phyloP scores from a whole-genome alignment of 2,888 invertebrate species.

The Beris morrisii region DNA sequence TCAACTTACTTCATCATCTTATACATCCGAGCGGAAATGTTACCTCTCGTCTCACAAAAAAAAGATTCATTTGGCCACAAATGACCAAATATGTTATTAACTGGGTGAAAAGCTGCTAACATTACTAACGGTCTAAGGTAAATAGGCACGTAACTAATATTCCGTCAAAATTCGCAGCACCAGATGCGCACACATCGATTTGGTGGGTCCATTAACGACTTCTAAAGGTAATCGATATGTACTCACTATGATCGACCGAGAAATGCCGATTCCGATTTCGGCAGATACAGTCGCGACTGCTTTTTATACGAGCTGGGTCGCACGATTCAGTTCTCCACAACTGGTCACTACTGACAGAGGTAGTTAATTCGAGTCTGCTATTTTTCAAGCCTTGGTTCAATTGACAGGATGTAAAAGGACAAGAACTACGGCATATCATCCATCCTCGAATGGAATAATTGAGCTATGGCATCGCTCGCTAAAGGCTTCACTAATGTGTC shows the following conservation, averaged over 20 bases:
- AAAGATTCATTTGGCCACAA: background rate
- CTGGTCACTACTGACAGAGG: background rate
- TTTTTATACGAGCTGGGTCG: background rate
- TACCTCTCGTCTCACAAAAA: too few relatives aligned
- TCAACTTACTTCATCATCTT: too few relatives aligned
- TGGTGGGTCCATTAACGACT: background rate
- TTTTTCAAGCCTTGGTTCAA: background rate
- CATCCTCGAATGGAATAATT: too few relatives aligned
- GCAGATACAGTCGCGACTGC: background rate
- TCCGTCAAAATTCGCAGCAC: background rate
- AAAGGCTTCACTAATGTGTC: background rate
- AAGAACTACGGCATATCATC: background rate
- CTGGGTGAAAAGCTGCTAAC: slow-evolving; percentile 7
- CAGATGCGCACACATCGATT: background rate
- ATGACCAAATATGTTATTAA: slow-evolving; percentile 5
- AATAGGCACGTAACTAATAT: slow-evolving; percentile 16
- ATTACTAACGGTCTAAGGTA: slow-evolving; percentile 8
- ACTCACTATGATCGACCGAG: background rate
- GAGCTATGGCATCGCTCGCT: slow-evolving; percentile 1
- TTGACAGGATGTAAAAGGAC: too few relatives aligned
- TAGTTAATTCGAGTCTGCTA: background rate
- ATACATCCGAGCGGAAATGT: too few relatives aligned
- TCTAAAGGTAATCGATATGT: background rate
- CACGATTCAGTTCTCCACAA: background rate
- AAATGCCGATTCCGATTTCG: background rate